phyloP scores from a whole-genome alignment of 2,113 vertebrate species.

The Melanocharis versteri region DNA sequence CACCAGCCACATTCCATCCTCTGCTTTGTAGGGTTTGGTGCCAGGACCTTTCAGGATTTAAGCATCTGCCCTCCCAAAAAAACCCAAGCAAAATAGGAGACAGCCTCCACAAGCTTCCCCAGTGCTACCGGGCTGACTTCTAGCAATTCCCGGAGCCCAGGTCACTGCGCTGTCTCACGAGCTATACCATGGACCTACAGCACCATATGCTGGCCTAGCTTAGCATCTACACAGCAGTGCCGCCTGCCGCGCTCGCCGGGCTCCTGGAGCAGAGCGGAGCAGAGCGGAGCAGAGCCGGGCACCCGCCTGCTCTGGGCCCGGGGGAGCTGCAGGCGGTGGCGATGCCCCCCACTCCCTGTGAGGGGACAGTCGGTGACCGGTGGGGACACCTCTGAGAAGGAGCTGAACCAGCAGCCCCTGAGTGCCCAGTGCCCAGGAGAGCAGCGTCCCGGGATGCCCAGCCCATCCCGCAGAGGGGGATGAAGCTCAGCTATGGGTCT shows the following conservation, averaged over 20 bases:
- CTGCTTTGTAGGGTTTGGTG: neutral
- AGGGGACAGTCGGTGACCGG: fast-evolving
- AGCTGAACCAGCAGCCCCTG: neutral
- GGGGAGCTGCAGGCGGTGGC: fast-evolving
- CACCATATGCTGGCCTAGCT: slow-evolving; percentile 59
- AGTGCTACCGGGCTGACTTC: neutral
- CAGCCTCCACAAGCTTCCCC: neutral
- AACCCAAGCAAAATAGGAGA: neutral
- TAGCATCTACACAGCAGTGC: slow-evolving; percentile 13
- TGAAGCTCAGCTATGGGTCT: neutral
- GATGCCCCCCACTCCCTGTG: neutral
- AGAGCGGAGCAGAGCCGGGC: neutral
- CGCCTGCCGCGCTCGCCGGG: neutral
- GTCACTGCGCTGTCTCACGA: neutral
- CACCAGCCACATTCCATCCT: neutral
- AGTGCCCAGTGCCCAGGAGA: fast-evolving
- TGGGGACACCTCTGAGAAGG: neutral
- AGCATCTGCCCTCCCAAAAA: neutral
- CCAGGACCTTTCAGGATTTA: neutral
- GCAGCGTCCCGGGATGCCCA: fast-evolving
- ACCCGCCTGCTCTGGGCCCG: fast-evolving
- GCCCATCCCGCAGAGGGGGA: neutral
- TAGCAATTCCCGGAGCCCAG: neutral
- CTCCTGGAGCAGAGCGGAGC: neutral
- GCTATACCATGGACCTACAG: slow-evolving; percentile 51